These are phyloP conservation scores for Nineta flava DNA, from an alignment of 2,888 invertebrate species.

Conservation along the genomic window DNA sequence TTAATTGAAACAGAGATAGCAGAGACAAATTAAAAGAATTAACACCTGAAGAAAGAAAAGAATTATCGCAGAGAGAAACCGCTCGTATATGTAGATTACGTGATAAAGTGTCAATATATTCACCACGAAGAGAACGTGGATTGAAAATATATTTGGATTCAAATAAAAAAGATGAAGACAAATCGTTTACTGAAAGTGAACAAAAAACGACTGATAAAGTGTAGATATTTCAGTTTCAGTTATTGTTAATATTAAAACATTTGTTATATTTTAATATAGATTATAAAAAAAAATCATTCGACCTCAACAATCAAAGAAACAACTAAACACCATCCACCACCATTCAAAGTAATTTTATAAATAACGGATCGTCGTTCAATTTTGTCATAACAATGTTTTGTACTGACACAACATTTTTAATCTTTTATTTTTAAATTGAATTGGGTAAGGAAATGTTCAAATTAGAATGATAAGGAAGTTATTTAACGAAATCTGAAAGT, in stretches of 20 bases:
- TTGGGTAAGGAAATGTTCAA: too few relatives aligned
- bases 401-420: too few relatives aligned
- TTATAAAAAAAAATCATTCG: not conserved
- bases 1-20: slow-evolving; percentile 34
- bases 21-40: slow-evolving; percentile 39
- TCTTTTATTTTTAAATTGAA: too few relatives aligned
- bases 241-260: not conserved
- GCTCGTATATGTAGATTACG: slow-evolving; percentile 30
- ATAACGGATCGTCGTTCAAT: too few relatives aligned
- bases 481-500: too few relatives aligned
- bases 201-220: slow-evolving; percentile 5
- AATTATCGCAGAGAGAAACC: slow-evolving; percentile 42
- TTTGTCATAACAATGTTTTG: too few relatives aligned
- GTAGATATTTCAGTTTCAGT: not conserved
- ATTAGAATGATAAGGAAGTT: too few relatives aligned
- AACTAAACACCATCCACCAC: too few relatives aligned
- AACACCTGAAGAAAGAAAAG: slow-evolving; percentile 41
- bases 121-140: slow-evolving; percentile 50
- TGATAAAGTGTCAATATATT: slow-evolving; percentile 24
- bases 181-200: slow-evolving; percentile 25
- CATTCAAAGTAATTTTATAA: not conserved
- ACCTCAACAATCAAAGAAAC: not conserved
- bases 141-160: slow-evolving; percentile 55
- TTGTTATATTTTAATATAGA: slow-evolving; percentile 1
- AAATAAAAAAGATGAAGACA: slow-evolving; percentile 25